Conservation (phyloP, 2,888 invertebrate genomes). For the Hanleya hanleyi region DNA sequence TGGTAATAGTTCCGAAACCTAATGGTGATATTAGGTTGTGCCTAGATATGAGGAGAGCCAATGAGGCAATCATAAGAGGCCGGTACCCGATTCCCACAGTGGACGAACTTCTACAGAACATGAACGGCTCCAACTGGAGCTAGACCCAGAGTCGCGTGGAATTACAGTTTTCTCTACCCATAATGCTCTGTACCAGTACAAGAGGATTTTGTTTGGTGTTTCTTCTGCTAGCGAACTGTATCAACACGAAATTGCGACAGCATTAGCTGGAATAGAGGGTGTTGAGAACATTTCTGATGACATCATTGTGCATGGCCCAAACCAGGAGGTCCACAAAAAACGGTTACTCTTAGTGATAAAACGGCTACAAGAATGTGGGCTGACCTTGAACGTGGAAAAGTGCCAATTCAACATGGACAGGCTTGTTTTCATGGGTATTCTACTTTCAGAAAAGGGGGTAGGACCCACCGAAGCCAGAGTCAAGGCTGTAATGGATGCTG, state of each 20-base stretch:
- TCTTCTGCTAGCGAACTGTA: constrained; percentile 73
- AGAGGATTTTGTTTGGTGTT: constrained; percentile 45
- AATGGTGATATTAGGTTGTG: constrained; percentile 41
- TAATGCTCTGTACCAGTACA: constrained; percentile 42
- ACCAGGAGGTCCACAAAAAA: constrained; percentile 56
- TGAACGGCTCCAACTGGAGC: constrained; percentile 50
- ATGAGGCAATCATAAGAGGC: constrained; percentile 43
- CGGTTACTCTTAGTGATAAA: too few relatives aligned
- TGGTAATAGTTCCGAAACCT: constrained; percentile 36
- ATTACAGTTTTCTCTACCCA: constrained; percentile 49
- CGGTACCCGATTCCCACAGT: constrained; percentile 42
- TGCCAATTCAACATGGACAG: too few relatives aligned
- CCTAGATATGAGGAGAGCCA: constrained; percentile 47
- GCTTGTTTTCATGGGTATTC: too few relatives aligned
- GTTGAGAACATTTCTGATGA: constrained; percentile 70
- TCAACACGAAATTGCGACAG: constrained; percentile 69
- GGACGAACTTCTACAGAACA: constrained; percentile 39
- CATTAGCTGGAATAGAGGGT: constrained; percentile 64
- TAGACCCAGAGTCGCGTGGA: constrained; percentile 46
- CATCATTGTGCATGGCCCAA: constrained; percentile 65
- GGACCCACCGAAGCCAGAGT: too few relatives aligned
- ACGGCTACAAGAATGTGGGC: too few relatives aligned
- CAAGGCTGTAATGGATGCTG: too few relatives aligned
- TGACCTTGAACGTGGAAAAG: too few relatives aligned
- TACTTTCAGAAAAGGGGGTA: too few relatives aligned